Conservation (phyloP, 2,888 invertebrate genomes). For the Crepidodera aurea region DNA sequence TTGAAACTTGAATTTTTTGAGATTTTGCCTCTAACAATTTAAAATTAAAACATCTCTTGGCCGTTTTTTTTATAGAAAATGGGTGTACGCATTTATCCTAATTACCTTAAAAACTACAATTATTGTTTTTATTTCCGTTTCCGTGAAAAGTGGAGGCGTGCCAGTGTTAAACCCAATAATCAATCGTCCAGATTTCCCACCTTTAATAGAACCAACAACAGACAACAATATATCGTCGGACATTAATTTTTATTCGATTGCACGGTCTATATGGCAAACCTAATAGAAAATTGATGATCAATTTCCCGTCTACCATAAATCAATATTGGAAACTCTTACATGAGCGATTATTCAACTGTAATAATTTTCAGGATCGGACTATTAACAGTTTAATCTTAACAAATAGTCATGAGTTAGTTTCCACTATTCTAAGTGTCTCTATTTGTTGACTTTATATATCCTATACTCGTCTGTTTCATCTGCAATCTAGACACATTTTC, state of each 20-base stretch:
- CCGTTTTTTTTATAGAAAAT: no score
- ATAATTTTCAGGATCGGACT: conserved; percentile 24
- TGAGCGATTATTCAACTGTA: conserved; percentile 37
- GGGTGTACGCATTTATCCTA: no score
- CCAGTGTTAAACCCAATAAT: conserved; percentile 6
- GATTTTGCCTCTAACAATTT: no score
- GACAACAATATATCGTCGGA: conserved; percentile 29
- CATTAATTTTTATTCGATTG: conserved; percentile 37
- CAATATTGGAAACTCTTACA: conserved; percentile 35
- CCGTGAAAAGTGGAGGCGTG: neutral
- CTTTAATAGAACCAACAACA: conserved; percentile 18
- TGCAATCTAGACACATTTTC: no score
- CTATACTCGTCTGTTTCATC: no score
- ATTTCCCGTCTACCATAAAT: conserved; percentile 39
- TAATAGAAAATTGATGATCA: conserved; percentile 42
- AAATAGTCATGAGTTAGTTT: no score
- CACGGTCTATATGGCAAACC: conserved; percentile 27
- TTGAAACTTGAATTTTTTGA: no score
- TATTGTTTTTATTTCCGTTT: neutral
- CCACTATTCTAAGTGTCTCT: no score
- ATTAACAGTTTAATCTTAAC: no score
- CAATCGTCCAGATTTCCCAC: conserved; percentile 23
- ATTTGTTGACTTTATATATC: no score
- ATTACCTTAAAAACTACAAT: neutral
- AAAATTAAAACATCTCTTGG: no score